These are phyloP conservation scores for Cinclus mexicanus DNA, from an alignment of 2,113 vertebrate species.

Conservation along the genomic window DNA sequence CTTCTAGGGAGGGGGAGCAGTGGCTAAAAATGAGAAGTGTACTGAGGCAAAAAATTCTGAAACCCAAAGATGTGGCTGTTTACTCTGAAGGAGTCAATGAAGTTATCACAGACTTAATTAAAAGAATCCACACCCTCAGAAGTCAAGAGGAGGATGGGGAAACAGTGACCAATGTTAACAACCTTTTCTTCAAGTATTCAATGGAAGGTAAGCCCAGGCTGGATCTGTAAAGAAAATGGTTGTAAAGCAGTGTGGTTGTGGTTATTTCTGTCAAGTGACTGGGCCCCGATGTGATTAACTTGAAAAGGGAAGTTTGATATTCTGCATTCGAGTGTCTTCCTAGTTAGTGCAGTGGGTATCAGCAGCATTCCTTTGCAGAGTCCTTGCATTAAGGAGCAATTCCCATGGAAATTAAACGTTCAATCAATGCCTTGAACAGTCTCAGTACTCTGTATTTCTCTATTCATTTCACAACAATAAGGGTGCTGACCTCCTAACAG, in stretches of 20 bases:
- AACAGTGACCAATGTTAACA: constrained; percentile 85
- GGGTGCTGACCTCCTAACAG: background rate
- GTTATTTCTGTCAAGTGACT: background rate
- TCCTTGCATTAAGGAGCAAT: background rate
- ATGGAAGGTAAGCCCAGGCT: constrained; percentile 86
- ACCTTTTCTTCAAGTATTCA: constrained; percentile 93
- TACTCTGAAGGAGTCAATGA: constrained; percentile 85
- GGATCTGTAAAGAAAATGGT: background rate
- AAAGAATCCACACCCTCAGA: constrained; percentile 78
- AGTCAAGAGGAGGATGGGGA: constrained; percentile 74
- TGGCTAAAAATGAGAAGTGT: constrained; percentile 93
- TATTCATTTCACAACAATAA: background rate
- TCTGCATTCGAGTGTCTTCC: background rate
- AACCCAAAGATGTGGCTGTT: constrained; percentile 84
- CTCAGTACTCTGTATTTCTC: background rate
- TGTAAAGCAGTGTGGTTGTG: background rate
- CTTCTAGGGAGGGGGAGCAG: constrained; percentile 84
- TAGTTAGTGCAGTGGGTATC: background rate
- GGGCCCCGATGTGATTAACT: background rate
- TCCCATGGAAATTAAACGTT: background rate
- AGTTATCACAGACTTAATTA: constrained; percentile 86
- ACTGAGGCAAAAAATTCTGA: constrained; percentile 89
- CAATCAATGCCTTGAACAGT: background rate
- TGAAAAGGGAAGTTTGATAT: background rate
- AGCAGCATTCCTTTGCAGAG: background rate